These are phyloP conservation scores for Prochilodus magdalenae DNA, from an alignment of 2,113 vertebrate genomes.

Conservation along the genomic window DNA sequence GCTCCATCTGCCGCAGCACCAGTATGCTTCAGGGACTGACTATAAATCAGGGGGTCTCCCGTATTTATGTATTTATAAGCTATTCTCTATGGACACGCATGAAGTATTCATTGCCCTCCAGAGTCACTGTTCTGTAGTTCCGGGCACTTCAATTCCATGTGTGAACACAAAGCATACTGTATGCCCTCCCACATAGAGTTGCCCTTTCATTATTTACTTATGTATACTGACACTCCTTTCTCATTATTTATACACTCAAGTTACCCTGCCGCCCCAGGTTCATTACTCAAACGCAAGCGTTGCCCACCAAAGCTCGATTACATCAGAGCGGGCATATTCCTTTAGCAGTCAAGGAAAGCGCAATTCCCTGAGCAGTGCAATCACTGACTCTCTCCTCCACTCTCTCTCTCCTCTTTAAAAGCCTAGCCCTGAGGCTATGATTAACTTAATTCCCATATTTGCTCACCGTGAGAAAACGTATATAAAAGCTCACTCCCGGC, in stretches of 20 bases:
- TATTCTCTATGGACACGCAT: neutral
- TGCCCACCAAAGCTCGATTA: conserved; percentile 30
- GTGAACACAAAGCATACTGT: conserved; percentile 19
- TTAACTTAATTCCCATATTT: conserved; percentile 60
- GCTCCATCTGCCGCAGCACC: conserved; percentile 30
- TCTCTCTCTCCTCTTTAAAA: conserved; percentile 42
- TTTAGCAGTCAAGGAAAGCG: conserved; percentile 5
- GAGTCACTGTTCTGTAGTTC: neutral
- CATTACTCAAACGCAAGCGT: conserved; percentile 49
- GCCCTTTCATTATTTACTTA: conserved; percentile 52
- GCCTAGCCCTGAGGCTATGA: conserved; percentile 52
- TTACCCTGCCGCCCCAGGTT: conserved; percentile 25
- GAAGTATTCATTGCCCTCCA: conserved; percentile 19
- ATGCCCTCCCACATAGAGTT: conserved; percentile 23
- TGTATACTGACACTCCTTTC: conserved; percentile 40
- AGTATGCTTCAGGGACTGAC: neutral
- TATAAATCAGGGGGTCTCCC: neutral
- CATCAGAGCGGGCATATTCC: conserved; percentile 29
- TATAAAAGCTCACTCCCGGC: conserved; percentile 49
- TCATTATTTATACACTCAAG: conserved; percentile 55
- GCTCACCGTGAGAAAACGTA: conserved; percentile 59
- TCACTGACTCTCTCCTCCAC: conserved; percentile 34
- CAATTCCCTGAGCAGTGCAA: conserved; percentile 46
- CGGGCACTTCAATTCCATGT: neutral
- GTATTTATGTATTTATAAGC: conserved; percentile 9